Evolutionary conservation across 2,888 invertebrate species (phyloP).

Genomic region (Metellina segmentata): DNA sequence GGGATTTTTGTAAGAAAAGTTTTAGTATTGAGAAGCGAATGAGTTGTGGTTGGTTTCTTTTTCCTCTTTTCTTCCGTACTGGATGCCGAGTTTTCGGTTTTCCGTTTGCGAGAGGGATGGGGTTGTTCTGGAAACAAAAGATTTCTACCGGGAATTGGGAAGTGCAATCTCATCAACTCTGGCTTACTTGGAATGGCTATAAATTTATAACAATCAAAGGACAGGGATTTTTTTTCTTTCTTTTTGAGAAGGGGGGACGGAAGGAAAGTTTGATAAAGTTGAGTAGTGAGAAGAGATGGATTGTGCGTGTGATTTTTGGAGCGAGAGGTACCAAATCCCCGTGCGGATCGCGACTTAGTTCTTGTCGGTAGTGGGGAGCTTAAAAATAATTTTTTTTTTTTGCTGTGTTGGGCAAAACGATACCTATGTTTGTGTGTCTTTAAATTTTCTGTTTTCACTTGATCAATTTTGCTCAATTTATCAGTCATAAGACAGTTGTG

Average conservation of each 20-base stretch:
- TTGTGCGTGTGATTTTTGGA: background rate
- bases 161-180: constrained; percentile 34
- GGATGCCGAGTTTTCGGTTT: background rate
- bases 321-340: background rate
- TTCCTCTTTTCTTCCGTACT: background rate
- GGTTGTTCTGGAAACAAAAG: constrained; percentile 7
- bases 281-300: background rate
- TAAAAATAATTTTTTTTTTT: too few species aligned
- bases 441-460: too few species aligned
- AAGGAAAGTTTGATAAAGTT: background rate
- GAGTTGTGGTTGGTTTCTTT: background rate
- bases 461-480: too few species aligned
- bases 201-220: constrained; percentile 21
- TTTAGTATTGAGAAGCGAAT: background rate
- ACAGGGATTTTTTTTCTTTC: background rate
- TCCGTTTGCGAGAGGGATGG: background rate
- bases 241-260: background rate
- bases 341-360: background rate
- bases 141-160: constrained; percentile 28
- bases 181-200: constrained; percentile 14
- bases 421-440: too few species aligned
- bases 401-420: too few species aligned
- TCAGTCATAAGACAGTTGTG: too few species aligned
- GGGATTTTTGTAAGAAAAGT: background rate
- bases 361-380: too few species aligned